Evolutionary conservation across 2,113 vertebrate genomes (phyloP).

Genomic region (Rhynchopsitta pachyrhyncha): DNA sequence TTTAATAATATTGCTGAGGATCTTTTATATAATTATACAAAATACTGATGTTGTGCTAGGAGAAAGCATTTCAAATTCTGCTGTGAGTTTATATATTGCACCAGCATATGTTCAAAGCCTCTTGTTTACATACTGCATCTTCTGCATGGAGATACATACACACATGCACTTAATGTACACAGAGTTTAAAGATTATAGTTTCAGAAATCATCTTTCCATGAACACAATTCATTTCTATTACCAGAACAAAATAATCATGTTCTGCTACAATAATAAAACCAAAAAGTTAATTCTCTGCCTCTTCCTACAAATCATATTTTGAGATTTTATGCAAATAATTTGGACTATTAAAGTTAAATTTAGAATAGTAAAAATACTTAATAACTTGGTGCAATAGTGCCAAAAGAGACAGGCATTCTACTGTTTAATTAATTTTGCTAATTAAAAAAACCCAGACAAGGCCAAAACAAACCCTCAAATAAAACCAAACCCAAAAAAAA

Average conservation of each 20-base stretch:
- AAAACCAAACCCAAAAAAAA: not conserved
- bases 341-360: not conserved
- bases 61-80: slow-evolving; percentile 16
- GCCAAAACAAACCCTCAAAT: not conserved
- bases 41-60: slow-evolving; percentile 11
- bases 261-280: not conserved
- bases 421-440: slow-evolving; percentile 29
- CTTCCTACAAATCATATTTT: slow-evolving; percentile 3
- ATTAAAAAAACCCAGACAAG: not conserved
- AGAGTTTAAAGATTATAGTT: not conserved
- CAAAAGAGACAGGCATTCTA: not conserved
- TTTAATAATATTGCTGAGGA: slow-evolving; percentile 42
- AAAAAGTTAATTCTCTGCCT: not conserved
- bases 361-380: not conserved
- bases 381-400: not conserved
- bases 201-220: not conserved
- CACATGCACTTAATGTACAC: rapidly evolving
- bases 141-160: not conserved
- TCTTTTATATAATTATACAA: slow-evolving; percentile 43
- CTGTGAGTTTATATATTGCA: not conserved
- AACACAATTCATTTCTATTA: not conserved
- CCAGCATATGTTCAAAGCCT: not conserved
- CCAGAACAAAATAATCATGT: not conserved
- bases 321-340: not conserved
- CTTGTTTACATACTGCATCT: not conserved